These are phyloP conservation scores for Bubalus kerabau DNA, from an alignment of 2,113 vertebrate genomes.

Conservation along the genomic window DNA sequence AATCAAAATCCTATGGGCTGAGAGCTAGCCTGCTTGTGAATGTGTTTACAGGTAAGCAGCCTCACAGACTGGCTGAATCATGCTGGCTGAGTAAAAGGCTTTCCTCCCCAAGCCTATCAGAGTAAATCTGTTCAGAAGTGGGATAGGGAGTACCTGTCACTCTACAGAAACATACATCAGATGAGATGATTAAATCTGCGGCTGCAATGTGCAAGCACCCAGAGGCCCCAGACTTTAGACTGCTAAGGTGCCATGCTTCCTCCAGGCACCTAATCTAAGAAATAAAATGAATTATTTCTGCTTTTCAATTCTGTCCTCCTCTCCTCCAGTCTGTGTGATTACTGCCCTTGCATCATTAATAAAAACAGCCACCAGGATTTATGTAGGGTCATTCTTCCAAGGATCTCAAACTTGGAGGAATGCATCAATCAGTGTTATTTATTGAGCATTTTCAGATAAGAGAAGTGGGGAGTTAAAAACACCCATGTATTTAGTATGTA, in stretches of 20 bases:
- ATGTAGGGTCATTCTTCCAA: constrained; percentile 50
- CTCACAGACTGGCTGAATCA: not conserved
- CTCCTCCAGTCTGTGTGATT: constrained; percentile 11
- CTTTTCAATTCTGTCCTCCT: constrained; percentile 20
- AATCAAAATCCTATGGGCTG: not conserved
- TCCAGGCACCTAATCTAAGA: constrained; percentile 16
- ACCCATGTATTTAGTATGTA: constrained; percentile 19
- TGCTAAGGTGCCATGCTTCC: not conserved
- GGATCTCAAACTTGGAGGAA: constrained; percentile 47
- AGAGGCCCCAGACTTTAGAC: not conserved
- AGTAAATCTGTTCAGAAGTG: constrained; percentile 36
- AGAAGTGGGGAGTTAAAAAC: constrained; percentile 13
- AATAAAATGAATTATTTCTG: constrained; percentile 9
- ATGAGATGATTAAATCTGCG: constrained; percentile 35
- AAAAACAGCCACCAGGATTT: constrained; percentile 53
- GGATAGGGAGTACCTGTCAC: constrained; percentile 32
- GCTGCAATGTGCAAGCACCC: constrained; percentile 6
- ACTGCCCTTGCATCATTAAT: constrained; percentile 36
- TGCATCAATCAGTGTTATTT: constrained; percentile 66
- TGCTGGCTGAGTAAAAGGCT: not conserved
- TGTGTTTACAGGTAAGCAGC: constrained; percentile 1
- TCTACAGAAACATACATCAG: constrained; percentile 55
- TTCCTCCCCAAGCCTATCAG: not conserved
- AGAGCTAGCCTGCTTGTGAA: not conserved
- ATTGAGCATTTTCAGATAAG: constrained; percentile 41